Percentiles rank a stretch among this genome's conserved stretches.
These are phyloP conservation scores for Drosophila atroscutellata DNA, from an alignment of 2,888 invertebrate genomes.

Conservation along the genomic window DNA sequence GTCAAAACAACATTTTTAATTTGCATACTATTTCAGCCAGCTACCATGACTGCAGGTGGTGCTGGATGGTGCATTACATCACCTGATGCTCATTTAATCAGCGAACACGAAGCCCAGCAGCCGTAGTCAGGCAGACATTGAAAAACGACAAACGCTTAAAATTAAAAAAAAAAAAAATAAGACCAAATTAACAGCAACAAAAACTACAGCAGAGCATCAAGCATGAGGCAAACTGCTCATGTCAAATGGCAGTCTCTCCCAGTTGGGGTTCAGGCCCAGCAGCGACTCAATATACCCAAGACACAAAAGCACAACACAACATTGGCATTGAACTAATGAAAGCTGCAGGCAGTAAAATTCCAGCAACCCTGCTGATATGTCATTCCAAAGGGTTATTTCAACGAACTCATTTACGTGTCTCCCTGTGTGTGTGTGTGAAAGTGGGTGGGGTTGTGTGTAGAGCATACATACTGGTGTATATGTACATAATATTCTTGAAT, in stretches of 20 bases:
- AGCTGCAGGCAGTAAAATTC: constrained; percentile 61
- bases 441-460: background rate
- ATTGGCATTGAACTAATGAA: constrained; percentile 74
- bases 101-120: constrained; percentile 26
- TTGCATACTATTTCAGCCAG: constrained; percentile 55
- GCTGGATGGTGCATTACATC: constrained; percentile 30
- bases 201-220: constrained; percentile 6
- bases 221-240: constrained; percentile 11
- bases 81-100: constrained; percentile 64
- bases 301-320: constrained; percentile 53
- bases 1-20: constrained; percentile 47
- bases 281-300: constrained; percentile 11
- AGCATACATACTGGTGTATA: constrained; percentile 2
- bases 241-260: constrained; percentile 34
- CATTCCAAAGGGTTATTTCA: constrained; percentile 65
- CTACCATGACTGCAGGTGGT: constrained; percentile 18
- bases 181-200: constrained; percentile 5
- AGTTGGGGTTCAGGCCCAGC: constrained; percentile 25
- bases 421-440: constrained; percentile 2
- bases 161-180: constrained; percentile 52
- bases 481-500: background rate
- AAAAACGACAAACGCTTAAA: constrained; percentile 54
- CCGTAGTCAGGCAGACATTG: constrained; percentile 33
- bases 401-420: constrained; percentile 7
- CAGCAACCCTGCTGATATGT: constrained; percentile 48